Evolutionary conservation across 2,113 vertebrate genomes (phyloP), one percentile per base, ranked within the genome.

Genomic region (Alosa alosa): DNA sequence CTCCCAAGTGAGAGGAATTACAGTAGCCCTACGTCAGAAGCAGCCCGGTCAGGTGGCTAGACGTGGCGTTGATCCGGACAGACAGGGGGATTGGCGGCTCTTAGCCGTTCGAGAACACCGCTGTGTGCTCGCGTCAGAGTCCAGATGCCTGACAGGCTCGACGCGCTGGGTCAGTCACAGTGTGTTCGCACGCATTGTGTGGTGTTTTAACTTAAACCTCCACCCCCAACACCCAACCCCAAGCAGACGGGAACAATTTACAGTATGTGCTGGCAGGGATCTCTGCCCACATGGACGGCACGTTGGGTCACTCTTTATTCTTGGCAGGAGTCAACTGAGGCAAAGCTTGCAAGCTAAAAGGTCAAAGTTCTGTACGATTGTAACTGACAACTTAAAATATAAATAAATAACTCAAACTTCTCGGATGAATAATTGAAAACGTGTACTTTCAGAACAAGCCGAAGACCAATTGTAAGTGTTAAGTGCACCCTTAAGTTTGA

Each of bases 241-340:
- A 78, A 39, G 72, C 72, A 78, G 72, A 11, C 31, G 10, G 72
- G 72, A 78, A 78, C 72, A 13, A 78, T 78, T 78, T 78, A 78
- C 72, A 78, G 72, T 78, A 78, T 78, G 64, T 36, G 25, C 64
- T 72, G 72, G 72, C 72, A 36, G 36, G 31, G 41, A 31, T 11
- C 8, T 18, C n/a, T 11, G 85, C 84, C 87, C 86, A 84, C 64
- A 86, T 89, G 86, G 87, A n/a, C 84, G 52, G 83, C 25, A 85
- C 0, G 7, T 47, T 39, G 88, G 72, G 81, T 82, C 13, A 6
- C 25, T 25, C 41, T 57, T 68, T 84, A 84, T 84, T 84, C 55
- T 84, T 84, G 60, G 83, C 55, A 22, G 47, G 55, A 45, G 83
- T 84, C 83, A 64, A 84, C 55, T 39, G 83, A 84, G 83, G 83